Base-by-base conservation (phyloP, 2,888 invertebrate genomes). In the Drepanosiphum platanoidis region DNA sequence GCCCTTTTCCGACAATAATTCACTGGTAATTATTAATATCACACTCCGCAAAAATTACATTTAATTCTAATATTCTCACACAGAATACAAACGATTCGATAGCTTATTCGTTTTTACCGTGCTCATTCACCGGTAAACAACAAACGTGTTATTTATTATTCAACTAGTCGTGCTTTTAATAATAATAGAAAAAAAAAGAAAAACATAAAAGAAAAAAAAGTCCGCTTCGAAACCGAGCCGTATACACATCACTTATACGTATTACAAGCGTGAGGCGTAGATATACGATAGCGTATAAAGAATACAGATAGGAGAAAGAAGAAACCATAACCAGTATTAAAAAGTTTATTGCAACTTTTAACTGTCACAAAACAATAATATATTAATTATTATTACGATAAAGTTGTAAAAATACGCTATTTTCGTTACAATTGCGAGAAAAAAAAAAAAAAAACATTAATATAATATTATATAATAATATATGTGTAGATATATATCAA, bases 261-360 rank as follows among this genome's bases (percentile, higher is more conserved):
- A 39, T n/a, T 74, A 74, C 22, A 84, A 84, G 75, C 83, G 64
- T 52, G 32, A 72, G 36, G 36, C 72, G 36, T 52, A 84, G 27
- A 66, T 11, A 11, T 42, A 42, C 34, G 46, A 74, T 64, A 75
- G 64, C 83, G 13, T n/a, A n/a, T n/a, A n/a, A n/a, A n/a, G n/a
- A n/a, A n/a, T 46, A 75, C 32, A 84, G 83, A 84, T 22, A 84
- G 66, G 75, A 66, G 75, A 84, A 84, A 84, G 83, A 84, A 84
- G 83, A 84, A 82, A 75, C 83, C 83, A 84, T 52, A 84, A 84
- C 83, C 83, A 27, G n/a, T 74, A 68, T 18, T 8, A 75, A 75
- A 75, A 84, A 84, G 75, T 84, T 75, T 84, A 84, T 83, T 83
- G 46, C 42, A 83, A 72, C 83, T 74, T 83, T 83, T 46, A 15